Conservation (phyloP, 2,888 invertebrate species). For the Shargacucullia verbasci region DNA sequence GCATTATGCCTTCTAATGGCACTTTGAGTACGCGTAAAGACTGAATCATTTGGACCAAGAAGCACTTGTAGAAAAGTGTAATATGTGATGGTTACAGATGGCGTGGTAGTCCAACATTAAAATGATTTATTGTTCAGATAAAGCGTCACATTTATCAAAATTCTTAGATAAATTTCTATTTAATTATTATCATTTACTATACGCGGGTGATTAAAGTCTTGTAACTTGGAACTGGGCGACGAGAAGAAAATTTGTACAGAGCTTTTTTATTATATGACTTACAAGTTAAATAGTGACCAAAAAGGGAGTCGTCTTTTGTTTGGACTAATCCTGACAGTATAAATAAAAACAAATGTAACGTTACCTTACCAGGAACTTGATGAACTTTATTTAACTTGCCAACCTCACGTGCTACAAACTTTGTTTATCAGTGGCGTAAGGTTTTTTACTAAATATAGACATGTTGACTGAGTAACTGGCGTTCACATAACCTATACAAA, state of each 20-base stretch:
- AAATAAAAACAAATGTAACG: constrained; percentile 22
- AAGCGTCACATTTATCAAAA: too few species aligned
- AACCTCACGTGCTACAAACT: constrained; percentile 15
- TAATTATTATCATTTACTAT: too few species aligned
- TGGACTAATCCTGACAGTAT: constrained; percentile 15
- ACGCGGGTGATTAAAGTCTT: too few species aligned
- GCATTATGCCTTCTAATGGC: constrained; percentile 53
- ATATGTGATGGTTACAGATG: background rate
- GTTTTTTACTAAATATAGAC: constrained; percentile 59
- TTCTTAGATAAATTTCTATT: too few species aligned
- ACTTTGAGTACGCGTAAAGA: constrained; percentile 36
- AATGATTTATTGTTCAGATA: too few species aligned
- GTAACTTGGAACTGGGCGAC: too few species aligned
- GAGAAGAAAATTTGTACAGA: too few species aligned
- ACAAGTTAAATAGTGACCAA: too few species aligned
- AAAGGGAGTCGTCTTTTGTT: too few species aligned
- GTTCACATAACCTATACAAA: constrained; percentile 58
- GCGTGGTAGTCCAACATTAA: too few species aligned
- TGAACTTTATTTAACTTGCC: constrained; percentile 29
- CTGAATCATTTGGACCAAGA: constrained; percentile 31
- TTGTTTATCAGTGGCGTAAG: constrained; percentile 44
- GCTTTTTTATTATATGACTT: too few species aligned
- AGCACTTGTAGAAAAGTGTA: constrained; percentile 3
- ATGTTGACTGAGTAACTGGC: constrained; percentile 52
- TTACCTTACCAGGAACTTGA: constrained; percentile 13